Base-by-base conservation (phyloP, 1,140 invertebrate genomes). In the Euglossa dilemma region DNA sequence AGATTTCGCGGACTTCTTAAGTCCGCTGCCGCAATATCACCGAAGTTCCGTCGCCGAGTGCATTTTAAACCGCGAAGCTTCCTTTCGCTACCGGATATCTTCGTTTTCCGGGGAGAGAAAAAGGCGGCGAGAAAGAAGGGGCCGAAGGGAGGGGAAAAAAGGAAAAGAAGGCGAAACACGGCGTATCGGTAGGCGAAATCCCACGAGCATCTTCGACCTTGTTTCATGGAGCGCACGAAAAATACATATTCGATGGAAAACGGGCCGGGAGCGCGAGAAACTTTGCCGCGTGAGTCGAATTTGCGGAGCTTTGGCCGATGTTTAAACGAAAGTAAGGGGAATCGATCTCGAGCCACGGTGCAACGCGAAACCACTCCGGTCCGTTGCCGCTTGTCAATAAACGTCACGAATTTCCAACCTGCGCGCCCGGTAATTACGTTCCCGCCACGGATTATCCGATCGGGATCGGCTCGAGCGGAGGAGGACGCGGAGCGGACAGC, bases 1-100 rank as follows among this genome's bases (percentile, higher is more conserved):
- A 66, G 36, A 67, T 79, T 79, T 70, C 25, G 28, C 16, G 57
- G 57, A 43, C 23, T 73, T 7, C 12, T 25, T 73, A n/a, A 71
- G 69, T 25, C 28, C 28, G 14, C 7, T 36, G n/a, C 52, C 7
- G 63, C 16, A 23, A 45, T 73, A 45, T 59, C 47, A 20, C n/a
- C 57, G 6, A 73, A 57, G 18, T 43, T 36, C 28, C 50, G 14
- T 23, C 50, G 23, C 43, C n/a, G 43, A 66, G 45, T 16, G 50
- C n/a, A 57, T 45, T 47, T 69, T 28, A 28, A 63, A 20, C 25
- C 25, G 1, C 20, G 11, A 6, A 36, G 16, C 7, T 63, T 11
- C 28, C 28, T 20, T 11, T 5, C 8, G 61, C 28, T 6, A 61
- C 16, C n/a, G 16, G 28, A 43, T 4, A 5, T 12, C 20, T 66